Percentiles rank a stretch among this genome's conserved stretches.
phyloP scores from a whole-genome alignment of 2,888 invertebrate species.

The Pegoplata infirma region DNA sequence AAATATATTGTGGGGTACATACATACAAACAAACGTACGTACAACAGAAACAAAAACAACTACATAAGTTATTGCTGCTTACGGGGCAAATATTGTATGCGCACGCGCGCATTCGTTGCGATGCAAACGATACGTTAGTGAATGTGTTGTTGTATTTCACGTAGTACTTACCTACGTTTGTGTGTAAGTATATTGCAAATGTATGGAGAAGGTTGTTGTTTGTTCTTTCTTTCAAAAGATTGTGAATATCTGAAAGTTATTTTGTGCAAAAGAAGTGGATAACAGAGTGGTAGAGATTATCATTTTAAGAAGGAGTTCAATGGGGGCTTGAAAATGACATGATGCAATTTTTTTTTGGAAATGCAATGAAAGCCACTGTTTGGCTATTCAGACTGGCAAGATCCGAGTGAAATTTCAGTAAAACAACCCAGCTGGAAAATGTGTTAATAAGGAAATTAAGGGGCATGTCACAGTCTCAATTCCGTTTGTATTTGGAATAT shows the following conservation, averaged over 20 bases:
- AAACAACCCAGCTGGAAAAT: too few relatives aligned
- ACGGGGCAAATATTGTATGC: conserved; percentile 71
- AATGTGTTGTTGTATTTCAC: conserved; percentile 27
- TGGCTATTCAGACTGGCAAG: too few relatives aligned
- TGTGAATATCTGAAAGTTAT: conserved; percentile 27
- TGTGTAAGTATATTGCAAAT: conserved; percentile 42
- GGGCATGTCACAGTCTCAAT: too few relatives aligned
- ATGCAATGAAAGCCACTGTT: too few relatives aligned
- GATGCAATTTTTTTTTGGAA: too few relatives aligned
- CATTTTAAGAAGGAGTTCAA: too few relatives aligned
- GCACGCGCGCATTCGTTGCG: conserved; percentile 70
- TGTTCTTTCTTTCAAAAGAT: conserved; percentile 35
- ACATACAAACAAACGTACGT: conserved; percentile 34
- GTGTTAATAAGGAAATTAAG: too few relatives aligned
- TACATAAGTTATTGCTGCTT: conserved; percentile 53
- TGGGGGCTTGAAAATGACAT: too few relatives aligned
- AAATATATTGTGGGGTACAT: conserved; percentile 3
- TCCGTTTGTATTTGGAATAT: too few relatives aligned
- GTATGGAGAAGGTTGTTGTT: conserved; percentile 41
- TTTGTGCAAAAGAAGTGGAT: conserved; percentile 1
- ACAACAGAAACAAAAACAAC: conserved; percentile 54
- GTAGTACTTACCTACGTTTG: conserved; percentile 42
- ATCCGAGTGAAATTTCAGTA: too few relatives aligned
- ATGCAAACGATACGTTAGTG: conserved; percentile 54
- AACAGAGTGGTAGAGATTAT: conserved; percentile 16